phyloP scores from a whole-genome alignment of 2,797 vertebrate species.

The Xerus rutilus region DNA sequence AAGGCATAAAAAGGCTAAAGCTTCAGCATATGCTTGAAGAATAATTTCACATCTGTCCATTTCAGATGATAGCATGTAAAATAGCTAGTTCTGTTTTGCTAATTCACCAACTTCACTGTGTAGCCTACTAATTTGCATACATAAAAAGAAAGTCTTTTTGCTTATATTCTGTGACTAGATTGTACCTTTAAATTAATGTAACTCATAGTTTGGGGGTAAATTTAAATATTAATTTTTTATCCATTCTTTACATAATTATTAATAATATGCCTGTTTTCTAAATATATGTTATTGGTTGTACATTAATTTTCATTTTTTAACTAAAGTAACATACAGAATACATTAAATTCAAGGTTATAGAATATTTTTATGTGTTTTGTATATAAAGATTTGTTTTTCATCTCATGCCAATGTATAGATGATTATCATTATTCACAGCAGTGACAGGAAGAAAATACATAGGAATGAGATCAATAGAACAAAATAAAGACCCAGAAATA shows the following conservation, averaged over 20 bases:
- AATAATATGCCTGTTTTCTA: background rate
- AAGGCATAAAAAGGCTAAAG: constrained; percentile 62
- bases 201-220: background rate
- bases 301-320: background rate
- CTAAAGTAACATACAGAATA: background rate
- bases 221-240: background rate
- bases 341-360: background rate
- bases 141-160: background rate
- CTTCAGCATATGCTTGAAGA: constrained; percentile 69
- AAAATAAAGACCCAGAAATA: background rate
- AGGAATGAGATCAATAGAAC: background rate
- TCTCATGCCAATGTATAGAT: background rate
- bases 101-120: background rate
- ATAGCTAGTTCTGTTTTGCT: constrained; percentile 39
- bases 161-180: background rate
- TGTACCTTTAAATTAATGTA: background rate
- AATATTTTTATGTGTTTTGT: background rate
- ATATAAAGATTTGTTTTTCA: background rate
- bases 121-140: background rate
- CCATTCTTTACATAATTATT: background rate
- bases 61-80: constrained; percentile 57
- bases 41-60: constrained; percentile 71
- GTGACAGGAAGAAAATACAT: background rate
- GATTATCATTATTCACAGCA: background rate
- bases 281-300: background rate